Evolutionary conservation across 2,888 invertebrate species (phyloP), one percentile per base, ranked within the genome.

Genomic region (Xanthia icteritia): DNA sequence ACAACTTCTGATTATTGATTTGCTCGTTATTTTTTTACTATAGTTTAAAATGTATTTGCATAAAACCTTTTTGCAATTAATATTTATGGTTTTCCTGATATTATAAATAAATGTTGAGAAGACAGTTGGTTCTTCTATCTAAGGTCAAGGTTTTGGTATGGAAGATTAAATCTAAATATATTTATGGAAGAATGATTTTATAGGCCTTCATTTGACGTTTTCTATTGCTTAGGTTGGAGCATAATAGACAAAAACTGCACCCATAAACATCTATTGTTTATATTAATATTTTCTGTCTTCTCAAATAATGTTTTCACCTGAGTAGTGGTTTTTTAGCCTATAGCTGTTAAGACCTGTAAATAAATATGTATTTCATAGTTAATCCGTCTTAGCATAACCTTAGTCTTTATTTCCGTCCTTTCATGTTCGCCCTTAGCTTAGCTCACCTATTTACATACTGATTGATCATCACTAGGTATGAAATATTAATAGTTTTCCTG

Each of bases 401-500:
- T 76, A 63, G 74, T 58, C 20, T 67, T 61, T 56, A 81, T 68
- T 51, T 58, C 67, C 60, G 76, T 72, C 81, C 64, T 80, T 81
- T 81, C 48, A 69, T 72, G 51, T 61, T 68, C 71, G 81, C 75
- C 82, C 84, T 84, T 67, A 73, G 68, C 65, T 70, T 42, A 65
- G 69, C 31, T 73, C 48, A 68, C 63, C 15, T 23, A 81, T 85
- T 83, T 77, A 63, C 76, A 81, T 73, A 77, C 27, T 68, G 60
- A 81, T 85, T 65, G 42, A 76, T 60, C 72, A 17, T 31, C 63
- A 64, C 27, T 77, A 54, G n/a, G 77, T 78, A 56, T 64, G 48
- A 78, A 73, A 75, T 86, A 84, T 70, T 73, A 73, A 70, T 75
- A 65, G 66, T 73, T 84, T 84, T 84, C 86, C 83, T 86, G 86